These are phyloP conservation scores for Myotis pilosus DNA, from an alignment of 2,797 vertebrate genomes.

Conservation along the genomic window DNA sequence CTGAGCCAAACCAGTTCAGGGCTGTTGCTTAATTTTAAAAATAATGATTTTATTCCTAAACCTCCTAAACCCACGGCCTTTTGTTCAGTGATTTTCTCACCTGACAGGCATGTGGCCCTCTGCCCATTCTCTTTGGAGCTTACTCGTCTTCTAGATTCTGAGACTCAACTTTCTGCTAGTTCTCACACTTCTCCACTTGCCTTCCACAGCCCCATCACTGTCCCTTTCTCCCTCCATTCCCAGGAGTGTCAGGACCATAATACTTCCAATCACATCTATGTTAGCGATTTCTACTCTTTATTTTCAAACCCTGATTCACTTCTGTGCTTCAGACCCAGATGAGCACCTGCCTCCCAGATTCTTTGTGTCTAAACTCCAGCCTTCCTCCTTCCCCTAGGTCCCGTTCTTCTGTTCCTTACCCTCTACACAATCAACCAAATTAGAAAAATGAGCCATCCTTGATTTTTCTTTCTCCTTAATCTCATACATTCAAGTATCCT, in stretches of 20 bases:
- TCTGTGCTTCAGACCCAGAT: background rate
- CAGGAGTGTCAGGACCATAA: background rate
- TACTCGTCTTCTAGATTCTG: background rate
- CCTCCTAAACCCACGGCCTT: background rate
- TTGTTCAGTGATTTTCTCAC: background rate
- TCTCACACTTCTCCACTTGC: background rate
- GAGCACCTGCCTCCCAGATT: too few species aligned
- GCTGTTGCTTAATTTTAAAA: background rate
- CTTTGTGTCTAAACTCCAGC: too few species aligned
- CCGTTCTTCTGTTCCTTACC: too few species aligned
- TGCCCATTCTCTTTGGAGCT: fast-evolving
- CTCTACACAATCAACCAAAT: background rate
- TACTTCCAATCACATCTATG: background rate
- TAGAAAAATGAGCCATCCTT: fast-evolving
- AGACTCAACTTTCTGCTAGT: fast-evolving
- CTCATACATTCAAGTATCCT: too few species aligned
- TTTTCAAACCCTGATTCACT: background rate
- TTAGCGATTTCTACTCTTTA: background rate
- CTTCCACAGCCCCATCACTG: background rate
- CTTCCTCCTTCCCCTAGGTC: background rate
- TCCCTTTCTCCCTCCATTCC: too few species aligned
- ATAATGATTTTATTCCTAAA: background rate
- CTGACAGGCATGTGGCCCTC: fast-evolving
- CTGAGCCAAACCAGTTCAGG: too few species aligned
- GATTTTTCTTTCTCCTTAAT: background rate